phyloP scores from a whole-genome alignment of 2,113 vertebrate genomes.

The Chaenogobius annularis region DNA sequence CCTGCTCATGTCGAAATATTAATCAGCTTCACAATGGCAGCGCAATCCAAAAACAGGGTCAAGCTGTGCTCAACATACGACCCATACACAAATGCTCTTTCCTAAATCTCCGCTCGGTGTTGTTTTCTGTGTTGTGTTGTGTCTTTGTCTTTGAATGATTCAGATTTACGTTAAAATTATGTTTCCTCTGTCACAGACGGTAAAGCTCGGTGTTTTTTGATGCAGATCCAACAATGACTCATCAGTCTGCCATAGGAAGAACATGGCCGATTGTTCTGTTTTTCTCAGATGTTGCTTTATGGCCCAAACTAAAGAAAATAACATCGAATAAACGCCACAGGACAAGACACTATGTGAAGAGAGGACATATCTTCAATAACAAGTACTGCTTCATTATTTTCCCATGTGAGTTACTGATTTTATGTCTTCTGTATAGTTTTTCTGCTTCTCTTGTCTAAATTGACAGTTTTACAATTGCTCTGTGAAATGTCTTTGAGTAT shows the following conservation, averaged over 20 bases:
- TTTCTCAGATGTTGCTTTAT: neutral
- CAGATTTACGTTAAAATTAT: neutral
- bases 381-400: neutral
- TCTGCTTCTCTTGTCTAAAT: no score
- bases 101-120: neutral
- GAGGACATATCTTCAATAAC: neutral
- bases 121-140: no score
- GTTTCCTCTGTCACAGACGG: neutral
- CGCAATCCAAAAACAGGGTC: conserved; percentile 5
- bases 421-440: no score
- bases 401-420: no score
- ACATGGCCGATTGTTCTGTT: neutral
- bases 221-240: neutral
- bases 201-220: neutral
- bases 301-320: neutral
- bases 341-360: neutral
- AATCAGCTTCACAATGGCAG: conserved; percentile 20
- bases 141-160: neutral
- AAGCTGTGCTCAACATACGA: conserved; percentile 7
- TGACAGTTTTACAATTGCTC: no score
- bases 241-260: neutral
- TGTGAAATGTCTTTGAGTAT: no score
- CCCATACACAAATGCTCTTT: neutral
- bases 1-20: conserved; percentile 29
- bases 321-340: neutral